These are phyloP conservation scores for Varecia variegata DNA, from an alignment of 2,797 vertebrate genomes.

Conservation along the genomic window DNA sequence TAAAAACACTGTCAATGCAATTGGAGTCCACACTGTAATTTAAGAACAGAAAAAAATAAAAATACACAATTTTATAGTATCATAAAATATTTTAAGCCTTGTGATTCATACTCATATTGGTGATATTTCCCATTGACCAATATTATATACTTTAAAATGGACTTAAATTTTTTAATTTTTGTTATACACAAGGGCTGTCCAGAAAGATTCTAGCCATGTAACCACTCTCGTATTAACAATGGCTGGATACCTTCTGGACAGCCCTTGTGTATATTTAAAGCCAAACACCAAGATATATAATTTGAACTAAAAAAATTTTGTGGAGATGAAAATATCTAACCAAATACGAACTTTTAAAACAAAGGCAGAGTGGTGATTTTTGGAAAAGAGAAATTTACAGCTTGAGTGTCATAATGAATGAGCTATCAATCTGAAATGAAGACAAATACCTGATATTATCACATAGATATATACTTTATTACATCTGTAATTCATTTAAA, in stretches of 20 bases:
- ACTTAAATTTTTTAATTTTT: constrained; percentile 41
- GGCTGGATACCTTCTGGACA: too few relatives aligned
- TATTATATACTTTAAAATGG: not conserved
- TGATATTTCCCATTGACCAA: not conserved
- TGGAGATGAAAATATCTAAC: not conserved
- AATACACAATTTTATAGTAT: not conserved
- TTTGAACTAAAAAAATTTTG: not conserved
- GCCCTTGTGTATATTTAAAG: not conserved
- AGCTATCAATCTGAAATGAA: not conserved
- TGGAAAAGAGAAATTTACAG: not conserved
- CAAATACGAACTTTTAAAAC: constrained; percentile 39
- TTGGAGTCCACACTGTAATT: constrained; percentile 93
- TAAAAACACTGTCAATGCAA: constrained; percentile 93
- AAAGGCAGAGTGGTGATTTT: not conserved
- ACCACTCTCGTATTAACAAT: too few relatives aligned
- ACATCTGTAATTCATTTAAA: not conserved
- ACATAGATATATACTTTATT: not conserved
- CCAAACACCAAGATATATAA: constrained; percentile 18
- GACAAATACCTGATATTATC: not conserved
- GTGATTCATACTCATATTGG: not conserved
- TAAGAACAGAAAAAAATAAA: constrained; percentile 49
- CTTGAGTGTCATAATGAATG: not conserved
- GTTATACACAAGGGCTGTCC: not conserved
- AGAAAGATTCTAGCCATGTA: too few relatives aligned
- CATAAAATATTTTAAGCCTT: constrained; percentile 31